phyloP scores from a whole-genome alignment of 2,113 vertebrate genomes.

The Probosciger aterrimus region DNA sequence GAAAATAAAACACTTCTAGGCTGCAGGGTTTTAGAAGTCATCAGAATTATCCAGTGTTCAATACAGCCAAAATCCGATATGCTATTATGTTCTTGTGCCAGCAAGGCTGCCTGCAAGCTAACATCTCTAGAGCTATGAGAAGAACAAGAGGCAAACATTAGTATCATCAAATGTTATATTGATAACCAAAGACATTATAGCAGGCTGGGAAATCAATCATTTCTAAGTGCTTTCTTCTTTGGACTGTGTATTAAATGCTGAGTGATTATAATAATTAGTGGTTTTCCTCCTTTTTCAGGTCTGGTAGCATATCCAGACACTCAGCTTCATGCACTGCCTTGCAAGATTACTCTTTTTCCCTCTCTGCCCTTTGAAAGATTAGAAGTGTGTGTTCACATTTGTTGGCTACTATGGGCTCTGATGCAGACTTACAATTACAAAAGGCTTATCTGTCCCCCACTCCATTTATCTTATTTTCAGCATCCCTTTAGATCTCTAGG shows the following conservation, averaged over 20 bases:
- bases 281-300: background rate
- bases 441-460: background rate
- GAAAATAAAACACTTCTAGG: constrained; percentile 56
- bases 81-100: constrained; percentile 28
- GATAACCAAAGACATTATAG: background rate
- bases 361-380: background rate
- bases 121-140: background rate
- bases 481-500: background rate
- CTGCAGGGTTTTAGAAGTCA: constrained; percentile 50
- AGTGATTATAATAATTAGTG: background rate
- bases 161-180: constrained; percentile 28
- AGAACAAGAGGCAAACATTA: background rate
- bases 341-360: background rate
- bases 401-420: background rate
- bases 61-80: constrained; percentile 51
- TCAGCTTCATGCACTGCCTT: background rate
- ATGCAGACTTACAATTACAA: background rate
- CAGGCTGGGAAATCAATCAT: constrained; percentile 23
- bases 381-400: background rate
- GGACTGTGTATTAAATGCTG: constrained; percentile 29
- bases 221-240: background rate
- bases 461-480: background rate
- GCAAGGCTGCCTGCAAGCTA: constrained; percentile 5
- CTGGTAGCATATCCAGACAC: background rate
- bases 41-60: constrained; percentile 55